Conservation (phyloP, 2,888 invertebrate species). For the Dascillus cervinus region DNA sequence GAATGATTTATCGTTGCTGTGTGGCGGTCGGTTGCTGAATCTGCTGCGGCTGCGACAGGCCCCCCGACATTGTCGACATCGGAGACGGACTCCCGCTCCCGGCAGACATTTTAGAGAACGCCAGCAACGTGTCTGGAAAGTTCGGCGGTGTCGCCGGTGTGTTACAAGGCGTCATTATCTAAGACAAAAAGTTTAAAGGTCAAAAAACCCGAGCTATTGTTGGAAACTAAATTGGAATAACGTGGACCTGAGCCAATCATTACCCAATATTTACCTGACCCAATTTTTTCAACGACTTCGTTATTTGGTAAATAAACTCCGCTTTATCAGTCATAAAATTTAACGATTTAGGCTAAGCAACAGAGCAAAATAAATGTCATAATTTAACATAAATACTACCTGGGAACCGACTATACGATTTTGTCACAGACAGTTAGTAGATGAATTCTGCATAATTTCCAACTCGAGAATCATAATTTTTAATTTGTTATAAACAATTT, state of each 20-base stretch:
- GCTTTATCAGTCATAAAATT: no score
- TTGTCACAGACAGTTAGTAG: no score
- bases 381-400: no score
- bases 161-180: slow-evolving; percentile 88
- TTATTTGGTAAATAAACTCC: no score
- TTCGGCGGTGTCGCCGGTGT: slow-evolving; percentile 92
- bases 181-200: slow-evolving; percentile 33
- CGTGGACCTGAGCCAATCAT: not conserved
- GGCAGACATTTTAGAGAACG: slow-evolving; percentile 82
- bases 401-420: no score
- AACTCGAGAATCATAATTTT: no score
- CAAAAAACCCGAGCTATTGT: slow-evolving; percentile 4
- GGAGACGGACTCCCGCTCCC: slow-evolving; percentile 48
- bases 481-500: no score
- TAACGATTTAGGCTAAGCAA: no score
- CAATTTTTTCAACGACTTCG: no score
- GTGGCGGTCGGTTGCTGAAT: slow-evolving; percentile 34
- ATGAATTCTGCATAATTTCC: no score
- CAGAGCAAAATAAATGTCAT: no score
- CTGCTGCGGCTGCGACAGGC: slow-evolving; percentile 27
- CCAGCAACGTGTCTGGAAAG: slow-evolving; percentile 83
- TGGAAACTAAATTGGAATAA: not conserved
- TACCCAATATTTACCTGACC: not conserved
- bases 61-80: slow-evolving; percentile 42
- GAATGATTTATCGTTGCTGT: slow-evolving; percentile 44